phyloP scores from a whole-genome alignment of 2,113 vertebrate genomes.

The Oxyruncus cristatus region DNA sequence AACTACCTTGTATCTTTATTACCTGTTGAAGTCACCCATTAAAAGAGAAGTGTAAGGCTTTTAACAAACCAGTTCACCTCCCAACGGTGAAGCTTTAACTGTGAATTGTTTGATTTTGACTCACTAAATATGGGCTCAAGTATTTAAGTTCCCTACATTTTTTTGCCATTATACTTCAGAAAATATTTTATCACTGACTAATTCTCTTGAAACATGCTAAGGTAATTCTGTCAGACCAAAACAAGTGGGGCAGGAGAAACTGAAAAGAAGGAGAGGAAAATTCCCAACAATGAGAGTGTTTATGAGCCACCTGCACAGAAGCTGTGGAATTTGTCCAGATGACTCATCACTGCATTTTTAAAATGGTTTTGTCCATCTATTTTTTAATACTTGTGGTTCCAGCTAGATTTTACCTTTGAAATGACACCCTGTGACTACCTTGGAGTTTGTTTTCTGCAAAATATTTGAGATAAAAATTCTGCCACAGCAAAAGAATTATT shows the following conservation, averaged over 20 bases:
- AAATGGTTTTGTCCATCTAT: neutral
- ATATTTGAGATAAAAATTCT: neutral
- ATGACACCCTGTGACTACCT: neutral
- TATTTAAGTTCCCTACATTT: neutral
- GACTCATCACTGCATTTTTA: neutral
- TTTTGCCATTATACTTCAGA: neutral
- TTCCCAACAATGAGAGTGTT: neutral
- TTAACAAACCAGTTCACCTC: neutral
- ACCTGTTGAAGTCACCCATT: neutral
- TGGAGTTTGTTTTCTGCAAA: neutral
- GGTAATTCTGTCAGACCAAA: neutral
- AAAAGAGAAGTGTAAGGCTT: neutral
- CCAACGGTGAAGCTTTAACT: neutral
- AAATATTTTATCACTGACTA: neutral
- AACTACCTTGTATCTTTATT: neutral
- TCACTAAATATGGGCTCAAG: neutral
- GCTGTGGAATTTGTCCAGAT: neutral
- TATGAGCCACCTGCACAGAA: neutral
- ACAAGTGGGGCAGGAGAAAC: neutral
- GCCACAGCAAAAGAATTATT: neutral
- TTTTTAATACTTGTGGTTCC: neutral
- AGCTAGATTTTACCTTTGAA: neutral
- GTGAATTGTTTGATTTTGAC: neutral
- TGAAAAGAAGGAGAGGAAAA: neutral
- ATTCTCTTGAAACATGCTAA: neutral